phyloP scores from a whole-genome alignment of 2,113 vertebrate genomes.

The Petrocephalus microphthalmus region DNA sequence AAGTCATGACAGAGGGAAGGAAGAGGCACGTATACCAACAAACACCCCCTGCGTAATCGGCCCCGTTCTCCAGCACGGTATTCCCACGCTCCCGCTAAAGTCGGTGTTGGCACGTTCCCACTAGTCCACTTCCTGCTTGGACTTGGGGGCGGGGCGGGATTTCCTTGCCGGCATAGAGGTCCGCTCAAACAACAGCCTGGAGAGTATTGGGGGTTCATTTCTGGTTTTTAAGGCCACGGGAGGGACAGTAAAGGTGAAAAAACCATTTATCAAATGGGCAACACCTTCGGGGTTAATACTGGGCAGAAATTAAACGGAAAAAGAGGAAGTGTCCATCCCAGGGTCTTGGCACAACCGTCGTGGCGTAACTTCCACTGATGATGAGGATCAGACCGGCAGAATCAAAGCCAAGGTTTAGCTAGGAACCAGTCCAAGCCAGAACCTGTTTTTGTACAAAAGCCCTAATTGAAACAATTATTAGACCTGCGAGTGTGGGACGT shows the following conservation, averaged over 20 bases:
- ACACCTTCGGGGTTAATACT: neutral
- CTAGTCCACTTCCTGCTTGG: conserved; percentile 22
- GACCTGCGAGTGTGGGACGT: neutral
- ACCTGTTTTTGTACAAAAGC: neutral
- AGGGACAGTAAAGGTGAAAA: neutral
- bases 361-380: neutral
- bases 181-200: neutral
- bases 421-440: neutral
- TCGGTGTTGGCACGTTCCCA: neutral
- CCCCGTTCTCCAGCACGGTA: neutral
- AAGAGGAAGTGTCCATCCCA: too few relatives aligned
- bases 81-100: conserved; percentile 6
- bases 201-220: neutral
- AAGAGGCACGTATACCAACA: neutral
- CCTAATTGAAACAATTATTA: neutral
- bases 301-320: neutral
- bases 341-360: neutral
- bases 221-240: neutral
- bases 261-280: neutral
- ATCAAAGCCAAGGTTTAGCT: neutral
- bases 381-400: neutral
- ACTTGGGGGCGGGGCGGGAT: conserved; percentile 23
- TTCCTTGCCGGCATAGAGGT: conserved; percentile 17
- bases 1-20: neutral
- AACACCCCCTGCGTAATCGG: neutral